These are phyloP conservation scores for Drosophila niveifrons DNA, from an alignment of 2,888 invertebrate species.

Conservation along the genomic window DNA sequence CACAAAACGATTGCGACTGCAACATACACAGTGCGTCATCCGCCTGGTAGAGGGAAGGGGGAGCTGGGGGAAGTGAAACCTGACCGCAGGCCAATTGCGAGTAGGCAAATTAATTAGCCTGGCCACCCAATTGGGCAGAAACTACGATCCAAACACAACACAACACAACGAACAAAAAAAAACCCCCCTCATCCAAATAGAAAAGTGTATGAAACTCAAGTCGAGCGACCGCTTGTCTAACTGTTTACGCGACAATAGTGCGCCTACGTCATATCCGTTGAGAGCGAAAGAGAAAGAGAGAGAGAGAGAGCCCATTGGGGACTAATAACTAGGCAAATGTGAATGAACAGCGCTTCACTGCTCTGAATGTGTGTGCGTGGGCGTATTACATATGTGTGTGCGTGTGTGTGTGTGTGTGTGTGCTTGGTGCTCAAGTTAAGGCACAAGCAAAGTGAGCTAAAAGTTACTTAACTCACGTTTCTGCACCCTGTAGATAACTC, in stretches of 20 bases:
- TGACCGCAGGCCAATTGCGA: slow-evolving; percentile 11
- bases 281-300: neutral
- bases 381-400: neutral
- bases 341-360: slow-evolving; percentile 45
- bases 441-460: slow-evolving; percentile 39
- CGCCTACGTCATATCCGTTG: slow-evolving; percentile 63
- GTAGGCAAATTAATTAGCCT: slow-evolving; percentile 50
- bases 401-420: slow-evolving; percentile 20
- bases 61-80: neutral
- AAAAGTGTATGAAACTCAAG: slow-evolving; percentile 7
- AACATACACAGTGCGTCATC: slow-evolving; percentile 40
- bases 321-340: slow-evolving; percentile 41
- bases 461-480: slow-evolving; percentile 73
- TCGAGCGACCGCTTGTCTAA: slow-evolving; percentile 49
- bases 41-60: neutral
- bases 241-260: slow-evolving; percentile 45
- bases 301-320: slow-evolving; percentile 12
- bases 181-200: neutral
- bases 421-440: slow-evolving; percentile 36
- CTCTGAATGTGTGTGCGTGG: neutral
- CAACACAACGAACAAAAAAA: too few relatives aligned
- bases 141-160: slow-evolving; percentile 3
- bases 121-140: slow-evolving; percentile 30
- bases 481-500: slow-evolving; percentile 8
- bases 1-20: slow-evolving; percentile 33